A percentile compares a stretch with the other conserved stretches of the same genome.
phyloP scores from a whole-genome alignment of 2,797 vertebrate genomes.

The Craterocephalus amniculus region DNA sequence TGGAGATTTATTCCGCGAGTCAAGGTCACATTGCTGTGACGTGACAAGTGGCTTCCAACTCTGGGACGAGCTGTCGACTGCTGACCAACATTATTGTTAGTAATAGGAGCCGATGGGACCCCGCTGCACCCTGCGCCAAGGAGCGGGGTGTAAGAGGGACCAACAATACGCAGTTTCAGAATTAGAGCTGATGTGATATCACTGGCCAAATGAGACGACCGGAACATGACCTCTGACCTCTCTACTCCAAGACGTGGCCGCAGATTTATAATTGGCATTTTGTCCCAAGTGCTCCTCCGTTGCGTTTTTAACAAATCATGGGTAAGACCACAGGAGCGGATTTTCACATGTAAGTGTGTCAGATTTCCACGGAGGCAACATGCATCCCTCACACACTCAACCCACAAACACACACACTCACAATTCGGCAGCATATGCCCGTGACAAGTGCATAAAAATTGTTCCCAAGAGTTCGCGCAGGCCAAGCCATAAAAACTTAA shows the following conservation, averaged over 20 bases:
- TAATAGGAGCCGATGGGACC: constrained; percentile 67
- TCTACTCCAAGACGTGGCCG: constrained; percentile 22
- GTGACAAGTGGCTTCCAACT: constrained; percentile 65
- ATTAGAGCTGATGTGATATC: constrained; percentile 50
- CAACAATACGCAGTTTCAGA: constrained; percentile 14
- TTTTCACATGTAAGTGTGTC: constrained; percentile 62
- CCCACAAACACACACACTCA: constrained; percentile 57
- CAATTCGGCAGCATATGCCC: constrained; percentile 77
- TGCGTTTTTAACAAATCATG: constrained; percentile 55
- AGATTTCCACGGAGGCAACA: constrained; percentile 62
- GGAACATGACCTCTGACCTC: constrained; percentile 54
- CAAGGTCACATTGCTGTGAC: constrained; percentile 67
- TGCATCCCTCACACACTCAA: constrained; percentile 34
- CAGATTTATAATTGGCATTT: constrained; percentile 70
- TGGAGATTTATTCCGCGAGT: constrained; percentile 61
- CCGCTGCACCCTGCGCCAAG: constrained; percentile 50
- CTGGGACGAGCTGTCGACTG: constrained; percentile 55
- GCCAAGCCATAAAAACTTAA: constrained; percentile 95
- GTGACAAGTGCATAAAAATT: constrained; percentile 91
- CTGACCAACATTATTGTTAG: constrained; percentile 70
- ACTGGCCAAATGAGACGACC: constrained; percentile 40
- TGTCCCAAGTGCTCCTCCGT: constrained; percentile 43
- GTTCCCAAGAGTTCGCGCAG: constrained; percentile 91
- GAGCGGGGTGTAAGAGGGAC: constrained; percentile 32
- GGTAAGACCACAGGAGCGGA: constrained; percentile 57